Evolutionary conservation across 2,888 invertebrate species (phyloP).

Genomic region (Pollenia angustigena): DNA sequence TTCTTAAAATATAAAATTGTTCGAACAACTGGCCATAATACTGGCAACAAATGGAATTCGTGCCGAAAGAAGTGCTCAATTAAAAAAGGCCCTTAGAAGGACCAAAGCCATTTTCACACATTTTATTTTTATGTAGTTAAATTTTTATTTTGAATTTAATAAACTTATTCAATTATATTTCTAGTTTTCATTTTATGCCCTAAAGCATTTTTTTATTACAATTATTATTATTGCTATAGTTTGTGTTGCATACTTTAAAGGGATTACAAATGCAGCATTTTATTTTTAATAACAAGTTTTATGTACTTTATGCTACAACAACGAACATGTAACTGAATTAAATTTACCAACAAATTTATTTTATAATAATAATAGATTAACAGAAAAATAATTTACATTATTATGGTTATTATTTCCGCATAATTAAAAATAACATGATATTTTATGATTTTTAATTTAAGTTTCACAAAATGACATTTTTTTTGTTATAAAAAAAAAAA

Average conservation of each 20-base stretch:
- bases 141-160: background rate
- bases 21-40: too few relatives aligned
- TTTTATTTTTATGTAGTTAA: background rate
- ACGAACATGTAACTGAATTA: constrained; percentile 25
- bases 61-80: too few relatives aligned
- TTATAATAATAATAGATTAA: constrained; percentile 29
- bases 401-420: constrained; percentile 68
- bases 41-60: too few relatives aligned
- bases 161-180: background rate
- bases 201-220: background rate
- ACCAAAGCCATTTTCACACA: background rate
- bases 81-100: too few relatives aligned
- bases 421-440: constrained; percentile 70
- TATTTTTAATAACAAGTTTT: constrained; percentile 20
- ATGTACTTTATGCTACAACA: background rate
- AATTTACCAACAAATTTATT: constrained; percentile 16
- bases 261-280: constrained; percentile 24
- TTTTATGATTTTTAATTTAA: constrained; percentile 70
- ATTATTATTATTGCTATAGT: background rate
- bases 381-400: constrained; percentile 53
- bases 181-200: background rate
- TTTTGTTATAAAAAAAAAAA: background rate
- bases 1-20: too few relatives aligned
- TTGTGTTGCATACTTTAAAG: background rate
- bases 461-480: constrained; percentile 57